Evolutionary conservation across 1,140 invertebrate species (phyloP).

Genomic region (Drosophila burlai): DNA sequence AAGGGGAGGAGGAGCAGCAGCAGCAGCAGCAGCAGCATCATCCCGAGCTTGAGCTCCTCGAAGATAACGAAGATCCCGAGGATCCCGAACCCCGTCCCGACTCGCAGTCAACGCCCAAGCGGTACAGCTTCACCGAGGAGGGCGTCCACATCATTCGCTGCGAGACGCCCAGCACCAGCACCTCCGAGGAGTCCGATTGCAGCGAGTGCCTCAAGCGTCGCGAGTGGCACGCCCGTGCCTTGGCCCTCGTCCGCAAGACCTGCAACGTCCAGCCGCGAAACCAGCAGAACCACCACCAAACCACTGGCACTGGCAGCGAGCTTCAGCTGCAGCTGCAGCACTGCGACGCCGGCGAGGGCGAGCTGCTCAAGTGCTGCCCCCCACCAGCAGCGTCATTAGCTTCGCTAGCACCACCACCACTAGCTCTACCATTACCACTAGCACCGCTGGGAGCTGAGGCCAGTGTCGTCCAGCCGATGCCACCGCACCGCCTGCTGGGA

Average conservation of each 20-base stretch:
- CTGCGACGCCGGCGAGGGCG: slow-evolving; percentile 81
- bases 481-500: slow-evolving; percentile 87
- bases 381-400: slow-evolving; percentile 17
- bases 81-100: slow-evolving; percentile 23
- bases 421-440: not conserved
- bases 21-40: slow-evolving; percentile 34
- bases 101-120: slow-evolving; percentile 86
- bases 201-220: slow-evolving; percentile 84
- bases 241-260: slow-evolving; percentile 80
- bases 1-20: slow-evolving; percentile 15
- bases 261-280: slow-evolving; percentile 84
- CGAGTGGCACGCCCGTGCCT: slow-evolving; percentile 83
- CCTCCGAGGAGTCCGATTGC: slow-evolving; percentile 84
- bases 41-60: slow-evolving; percentile 4
- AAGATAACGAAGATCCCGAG: slow-evolving; percentile 11
- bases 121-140: slow-evolving; percentile 89
- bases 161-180: slow-evolving; percentile 82
- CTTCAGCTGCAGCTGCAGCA: slow-evolving; percentile 67
- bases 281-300: not conserved
- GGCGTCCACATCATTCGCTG: slow-evolving; percentile 86
- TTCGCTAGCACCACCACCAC: not conserved
- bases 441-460: slow-evolving; percentile 10
- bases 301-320: slow-evolving; percentile 60
- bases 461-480: slow-evolving; percentile 84
- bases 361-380: slow-evolving; percentile 84